Evolutionary conservation across 2,888 invertebrate species (phyloP), one percentile per base, ranked within the genome.

Genomic region (Tetramorium bicarinatum): DNA sequence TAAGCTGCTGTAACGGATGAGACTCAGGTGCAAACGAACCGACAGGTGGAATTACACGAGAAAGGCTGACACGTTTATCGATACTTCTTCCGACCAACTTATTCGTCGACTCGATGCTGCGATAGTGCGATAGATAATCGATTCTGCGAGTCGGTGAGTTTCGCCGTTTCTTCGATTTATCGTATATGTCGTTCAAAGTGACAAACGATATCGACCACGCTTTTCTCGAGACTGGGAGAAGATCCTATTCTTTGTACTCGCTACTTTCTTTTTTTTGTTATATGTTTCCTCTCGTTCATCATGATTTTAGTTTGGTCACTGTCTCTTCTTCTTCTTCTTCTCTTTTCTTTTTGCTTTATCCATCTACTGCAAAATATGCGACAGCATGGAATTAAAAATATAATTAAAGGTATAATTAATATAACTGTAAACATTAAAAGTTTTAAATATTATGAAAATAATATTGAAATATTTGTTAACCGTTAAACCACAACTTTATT

Each of bases 141-240:
- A 75, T 81, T 69, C 69, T 34, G 52, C 64, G 49, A 59, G 67
- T 82, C 79, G 82, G 81, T 83, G 83, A 66, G 61, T 79, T 86
- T 87, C 85, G 83, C 69, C 25, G 59, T 87, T 84, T 77, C 69
- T 82, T 82, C 88, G 87, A 89, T 89, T 88, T 86, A 90, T 86
- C 88, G 88, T 72, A 71, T 71, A 79, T 72, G 72, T 82, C 83
- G 83, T 87, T 56, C 62, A 62, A 75, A 80, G 74, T 89, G 90
- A 90, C 88, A 90, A 90, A 90, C 89, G 90, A 89, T 88, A 90
- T 87, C 86, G 89, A 71, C 79, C 82, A 83, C 67, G 72, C 75
- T 82, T 82, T 72, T 79, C 79, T 71, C 62, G 72, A 59, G 66
- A 56, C 52, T 52, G 15, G 7, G 18, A 64, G 29, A n/a, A 47